Conservation (phyloP, 2,797 vertebrate species). For the Hirundo rustica region DNA sequence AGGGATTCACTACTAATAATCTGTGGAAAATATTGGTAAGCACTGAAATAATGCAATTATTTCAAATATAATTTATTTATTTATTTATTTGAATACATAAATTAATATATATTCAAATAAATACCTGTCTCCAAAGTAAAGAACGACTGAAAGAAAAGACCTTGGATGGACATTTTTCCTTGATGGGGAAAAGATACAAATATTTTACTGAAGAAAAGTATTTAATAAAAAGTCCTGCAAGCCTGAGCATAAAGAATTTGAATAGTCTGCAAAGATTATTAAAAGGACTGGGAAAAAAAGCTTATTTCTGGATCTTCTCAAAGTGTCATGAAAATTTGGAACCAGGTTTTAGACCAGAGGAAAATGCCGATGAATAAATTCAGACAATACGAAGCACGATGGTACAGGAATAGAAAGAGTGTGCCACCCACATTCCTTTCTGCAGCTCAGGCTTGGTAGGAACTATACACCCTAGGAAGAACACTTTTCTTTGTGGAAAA, state of each 20-base stretch:
- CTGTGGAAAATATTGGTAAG: neutral
- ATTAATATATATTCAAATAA: neutral
- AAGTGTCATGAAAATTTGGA: neutral
- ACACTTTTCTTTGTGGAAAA: neutral
- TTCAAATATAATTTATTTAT: too few relatives aligned
- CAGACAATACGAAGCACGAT: neutral
- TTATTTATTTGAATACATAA: too few relatives aligned
- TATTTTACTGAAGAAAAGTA: neutral
- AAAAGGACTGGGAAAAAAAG: neutral
- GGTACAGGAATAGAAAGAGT: neutral
- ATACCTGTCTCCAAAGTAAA: neutral
- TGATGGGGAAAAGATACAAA: neutral
- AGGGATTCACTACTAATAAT: neutral
- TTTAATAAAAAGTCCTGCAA: neutral
- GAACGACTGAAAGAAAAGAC: neutral
- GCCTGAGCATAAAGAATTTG: neutral
- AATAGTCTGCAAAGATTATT: neutral
- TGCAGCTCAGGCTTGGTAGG: neutral
- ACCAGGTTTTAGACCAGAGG: neutral
- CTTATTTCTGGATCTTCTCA: neutral
- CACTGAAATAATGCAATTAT: neutral
- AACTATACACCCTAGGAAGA: neutral
- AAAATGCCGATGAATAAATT: neutral
- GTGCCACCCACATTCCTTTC: neutral
- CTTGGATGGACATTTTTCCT: neutral